Percentiles rank a stretch among this genome's conserved stretches.
Conservation (phyloP, 1,140 invertebrate species). For the Aphaenogaster floridana region DNA sequence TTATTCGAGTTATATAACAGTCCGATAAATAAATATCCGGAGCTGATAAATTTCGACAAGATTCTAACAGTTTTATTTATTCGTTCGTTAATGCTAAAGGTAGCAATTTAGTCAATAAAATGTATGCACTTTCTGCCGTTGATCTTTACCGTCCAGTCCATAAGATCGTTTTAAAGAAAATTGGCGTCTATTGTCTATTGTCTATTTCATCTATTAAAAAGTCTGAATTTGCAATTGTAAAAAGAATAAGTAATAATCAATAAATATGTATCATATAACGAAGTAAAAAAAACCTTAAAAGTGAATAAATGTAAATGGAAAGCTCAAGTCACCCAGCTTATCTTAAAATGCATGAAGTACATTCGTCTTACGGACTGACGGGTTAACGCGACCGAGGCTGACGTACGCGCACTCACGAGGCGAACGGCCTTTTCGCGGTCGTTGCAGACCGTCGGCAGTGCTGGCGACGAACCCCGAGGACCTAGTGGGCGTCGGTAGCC, state of each 20-base stretch:
- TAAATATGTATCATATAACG: background rate
- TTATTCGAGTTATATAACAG: background rate
- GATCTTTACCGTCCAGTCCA: background rate
- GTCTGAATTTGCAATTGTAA: background rate
- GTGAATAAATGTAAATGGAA: background rate
- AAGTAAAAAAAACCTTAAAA: background rate
- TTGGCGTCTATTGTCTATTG: background rate
- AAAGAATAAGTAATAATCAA: background rate
- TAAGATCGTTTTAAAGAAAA: background rate
- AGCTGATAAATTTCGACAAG: background rate
- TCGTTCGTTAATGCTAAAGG: background rate
- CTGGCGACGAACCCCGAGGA: constrained; percentile 74
- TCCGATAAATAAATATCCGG: background rate
- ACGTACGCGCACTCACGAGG: constrained; percentile 5
- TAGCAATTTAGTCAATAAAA: background rate
- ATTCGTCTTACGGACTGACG: background rate
- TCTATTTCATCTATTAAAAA: background rate
- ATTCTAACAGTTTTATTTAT: background rate
- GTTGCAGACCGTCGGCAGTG: constrained; percentile 72
- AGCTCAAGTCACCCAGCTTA: background rate
- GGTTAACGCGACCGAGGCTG: background rate
- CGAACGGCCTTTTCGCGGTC: background rate
- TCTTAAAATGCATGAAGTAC: background rate
- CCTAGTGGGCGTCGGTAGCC: constrained; percentile 75
- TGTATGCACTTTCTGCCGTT: background rate